Conservation (phyloP, 2,888 invertebrate species). For the Drosophila putrida region DNA sequence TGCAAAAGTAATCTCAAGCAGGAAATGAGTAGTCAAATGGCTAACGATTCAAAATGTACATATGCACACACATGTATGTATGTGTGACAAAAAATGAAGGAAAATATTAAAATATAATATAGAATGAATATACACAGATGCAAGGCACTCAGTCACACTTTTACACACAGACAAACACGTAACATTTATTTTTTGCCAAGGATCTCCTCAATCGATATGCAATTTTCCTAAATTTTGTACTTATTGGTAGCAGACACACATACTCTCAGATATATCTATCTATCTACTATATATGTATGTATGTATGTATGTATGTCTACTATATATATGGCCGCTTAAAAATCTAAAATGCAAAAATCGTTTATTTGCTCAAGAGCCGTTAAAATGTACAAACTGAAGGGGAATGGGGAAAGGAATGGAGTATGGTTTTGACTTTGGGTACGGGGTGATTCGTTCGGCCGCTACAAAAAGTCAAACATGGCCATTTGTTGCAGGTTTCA, state of each 20-base stretch:
- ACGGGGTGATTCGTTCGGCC: constrained; percentile 54
- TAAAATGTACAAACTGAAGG: constrained; percentile 68
- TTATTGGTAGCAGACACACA: constrained; percentile 38
- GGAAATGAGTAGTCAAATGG: constrained; percentile 63
- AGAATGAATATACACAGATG: constrained; percentile 15
- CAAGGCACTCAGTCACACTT: constrained; percentile 41
- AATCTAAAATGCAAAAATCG: constrained; percentile 80
- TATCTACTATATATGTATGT: neutral
- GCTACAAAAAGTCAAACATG: constrained; percentile 71
- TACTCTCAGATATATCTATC: neutral
- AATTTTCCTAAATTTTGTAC: constrained; percentile 68
- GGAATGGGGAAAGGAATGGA: constrained; percentile 8
- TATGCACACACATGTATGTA: constrained; percentile 5
- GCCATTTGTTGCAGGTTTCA: constrained; percentile 79
- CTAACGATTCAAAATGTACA: constrained; percentile 34
- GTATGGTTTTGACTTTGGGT: neutral
- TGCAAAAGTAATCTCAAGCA: constrained; percentile 61
- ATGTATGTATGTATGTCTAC: neutral
- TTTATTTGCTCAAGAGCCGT: constrained; percentile 78
- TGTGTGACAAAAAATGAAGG: constrained; percentile 14
- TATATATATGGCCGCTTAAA: constrained; percentile 52
- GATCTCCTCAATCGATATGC: constrained; percentile 64
- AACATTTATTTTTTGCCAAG: constrained; percentile 46
- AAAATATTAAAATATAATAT: constrained; percentile 44
- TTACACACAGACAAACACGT: constrained; percentile 24